phyloP scores from a whole-genome alignment of 2,888 invertebrate genomes.

The Sipha maydis region DNA sequence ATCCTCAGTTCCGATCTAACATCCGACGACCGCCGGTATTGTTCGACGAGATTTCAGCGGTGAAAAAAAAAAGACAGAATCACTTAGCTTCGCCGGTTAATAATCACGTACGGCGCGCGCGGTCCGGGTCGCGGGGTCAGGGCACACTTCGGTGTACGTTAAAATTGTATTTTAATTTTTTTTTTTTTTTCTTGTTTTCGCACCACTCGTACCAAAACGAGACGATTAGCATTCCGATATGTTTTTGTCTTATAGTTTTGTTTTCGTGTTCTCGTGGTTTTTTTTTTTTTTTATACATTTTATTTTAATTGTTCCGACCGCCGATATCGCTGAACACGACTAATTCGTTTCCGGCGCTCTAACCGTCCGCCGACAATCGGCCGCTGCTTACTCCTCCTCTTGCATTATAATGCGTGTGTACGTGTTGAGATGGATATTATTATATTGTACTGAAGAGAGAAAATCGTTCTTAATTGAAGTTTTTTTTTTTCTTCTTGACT shows the following conservation, averaged over 20 bases:
- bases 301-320: constrained; percentile 23
- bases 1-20: constrained; percentile 51
- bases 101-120: background rate
- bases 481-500: background rate
- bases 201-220: too few species aligned
- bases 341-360: constrained; percentile 41
- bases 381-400: background rate
- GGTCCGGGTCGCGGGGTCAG: too few species aligned
- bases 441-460: background rate
- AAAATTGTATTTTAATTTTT: background rate
- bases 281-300: background rate
- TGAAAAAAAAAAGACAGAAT: too few species aligned
- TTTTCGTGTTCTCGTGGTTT: background rate
- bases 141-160: too few species aligned
- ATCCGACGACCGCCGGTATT: constrained; percentile 19
- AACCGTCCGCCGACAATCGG: background rate
- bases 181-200: too few species aligned
- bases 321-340: background rate
- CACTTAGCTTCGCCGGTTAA: background rate
- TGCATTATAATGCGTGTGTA: background rate
- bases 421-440: constrained; percentile 27
- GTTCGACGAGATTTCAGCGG: constrained; percentile 8
- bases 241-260: background rate
- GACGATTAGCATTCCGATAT: background rate
- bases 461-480: constrained; percentile 44